phyloP scores from a whole-genome alignment of 2,888 invertebrate genomes.

The Tanytarsus gracilentus region DNA sequence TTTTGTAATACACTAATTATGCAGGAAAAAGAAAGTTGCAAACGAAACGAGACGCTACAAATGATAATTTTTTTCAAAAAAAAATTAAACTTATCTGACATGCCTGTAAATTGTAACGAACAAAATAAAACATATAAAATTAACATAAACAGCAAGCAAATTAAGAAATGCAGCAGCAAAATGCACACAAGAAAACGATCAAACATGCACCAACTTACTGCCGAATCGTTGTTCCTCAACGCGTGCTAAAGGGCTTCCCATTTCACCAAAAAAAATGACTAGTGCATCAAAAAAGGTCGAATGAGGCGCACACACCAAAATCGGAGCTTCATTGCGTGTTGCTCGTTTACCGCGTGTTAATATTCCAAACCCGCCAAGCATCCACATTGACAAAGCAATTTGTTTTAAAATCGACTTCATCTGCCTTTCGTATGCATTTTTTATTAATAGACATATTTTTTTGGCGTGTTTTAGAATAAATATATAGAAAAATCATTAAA shows the following conservation, averaged over 20 bases:
- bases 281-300: constrained; percentile 83
- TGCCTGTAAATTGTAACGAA: background rate
- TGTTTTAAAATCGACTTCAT: constrained; percentile 59
- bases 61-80: background rate
- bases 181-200: background rate
- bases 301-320: constrained; percentile 80
- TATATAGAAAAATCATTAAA: background rate
- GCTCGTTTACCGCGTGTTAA: constrained; percentile 68
- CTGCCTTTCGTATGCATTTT: constrained; percentile 35
- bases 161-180: background rate
- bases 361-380: constrained; percentile 69
- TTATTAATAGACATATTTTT: background rate
- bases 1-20: background rate
- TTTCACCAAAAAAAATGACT: constrained; percentile 70
- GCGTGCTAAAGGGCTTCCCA: constrained; percentile 76
- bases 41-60: background rate
- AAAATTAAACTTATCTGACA: background rate
- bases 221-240: constrained; percentile 78
- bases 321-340: constrained; percentile 67
- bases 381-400: constrained; percentile 63
- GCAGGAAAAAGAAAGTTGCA: constrained; percentile 19
- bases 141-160: background rate
- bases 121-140: background rate
- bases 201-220: constrained; percentile 54
- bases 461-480: background rate